Evolutionary conservation across 2,113 vertebrate genomes (phyloP).

Genomic region (Bufo bufo): DNA sequence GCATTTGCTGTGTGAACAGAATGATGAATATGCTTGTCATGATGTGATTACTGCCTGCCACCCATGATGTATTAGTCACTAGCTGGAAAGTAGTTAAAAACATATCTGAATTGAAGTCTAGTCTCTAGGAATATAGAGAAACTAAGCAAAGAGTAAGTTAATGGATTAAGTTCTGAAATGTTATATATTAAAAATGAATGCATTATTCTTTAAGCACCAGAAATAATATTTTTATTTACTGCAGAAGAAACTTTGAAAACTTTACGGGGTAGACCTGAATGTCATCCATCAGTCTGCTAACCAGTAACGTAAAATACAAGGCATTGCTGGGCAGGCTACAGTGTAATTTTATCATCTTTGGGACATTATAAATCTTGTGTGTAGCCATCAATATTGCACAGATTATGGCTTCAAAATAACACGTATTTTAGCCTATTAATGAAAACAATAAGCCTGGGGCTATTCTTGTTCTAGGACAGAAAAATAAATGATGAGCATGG

Average conservation of each 20-base stretch:
- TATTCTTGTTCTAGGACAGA: slow-evolving; percentile 46
- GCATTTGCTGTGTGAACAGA: too few relatives aligned
- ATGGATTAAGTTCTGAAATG: too few relatives aligned
- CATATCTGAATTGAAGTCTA: too few relatives aligned
- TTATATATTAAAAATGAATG: not conserved
- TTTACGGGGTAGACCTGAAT: not conserved
- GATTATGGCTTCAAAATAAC: slow-evolving; percentile 39
- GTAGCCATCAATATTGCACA: slow-evolving; percentile 27
- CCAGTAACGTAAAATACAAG: slow-evolving; percentile 9
- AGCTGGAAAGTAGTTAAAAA: too few relatives aligned
- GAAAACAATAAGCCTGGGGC: slow-evolving; percentile 53
- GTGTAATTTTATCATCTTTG: slow-evolving; percentile 29
- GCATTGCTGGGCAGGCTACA: not conserved
- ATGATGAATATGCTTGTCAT: too few relatives aligned
- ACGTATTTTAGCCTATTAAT: slow-evolving; percentile 46
- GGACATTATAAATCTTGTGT: slow-evolving; percentile 41
- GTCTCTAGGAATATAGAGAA: too few relatives aligned
- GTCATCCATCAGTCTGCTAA: slow-evolving; percentile 7
- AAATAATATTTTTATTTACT: not conserved
- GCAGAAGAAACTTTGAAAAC: not conserved
- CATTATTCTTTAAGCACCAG: not conserved
- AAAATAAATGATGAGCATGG: slow-evolving; percentile 45
- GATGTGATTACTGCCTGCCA: too few relatives aligned
- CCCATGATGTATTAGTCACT: too few relatives aligned
- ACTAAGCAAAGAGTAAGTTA: too few relatives aligned